A percentile compares a stretch with the other conserved stretches of the same genome.
These are phyloP conservation scores for Pristiophorus japonicus DNA, from an alignment of 2,113 vertebrate genomes.

Conservation along the genomic window DNA sequence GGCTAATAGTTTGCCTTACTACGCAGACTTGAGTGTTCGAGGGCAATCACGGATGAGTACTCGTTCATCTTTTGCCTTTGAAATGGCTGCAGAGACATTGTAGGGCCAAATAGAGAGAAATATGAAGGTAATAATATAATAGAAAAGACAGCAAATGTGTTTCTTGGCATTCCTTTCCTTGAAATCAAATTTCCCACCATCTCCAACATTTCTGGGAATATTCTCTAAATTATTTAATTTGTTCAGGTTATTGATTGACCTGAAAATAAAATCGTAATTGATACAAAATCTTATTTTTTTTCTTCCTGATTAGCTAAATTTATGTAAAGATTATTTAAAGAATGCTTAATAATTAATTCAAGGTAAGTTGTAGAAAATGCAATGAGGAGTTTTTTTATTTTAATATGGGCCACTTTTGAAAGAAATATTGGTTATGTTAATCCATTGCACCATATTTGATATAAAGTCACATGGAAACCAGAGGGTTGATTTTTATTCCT, in stretches of 20 bases:
- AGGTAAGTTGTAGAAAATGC: background rate
- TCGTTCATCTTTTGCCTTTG: background rate
- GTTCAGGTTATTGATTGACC: background rate
- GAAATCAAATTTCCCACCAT: background rate
- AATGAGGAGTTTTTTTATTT: background rate
- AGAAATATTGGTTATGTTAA: background rate
- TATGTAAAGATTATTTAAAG: background rate
- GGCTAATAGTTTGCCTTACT: background rate
- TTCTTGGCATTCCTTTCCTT: background rate
- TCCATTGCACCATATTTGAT: background rate
- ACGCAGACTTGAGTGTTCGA: slow-evolving; percentile 8
- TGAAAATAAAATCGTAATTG: background rate
- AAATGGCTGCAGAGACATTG: background rate
- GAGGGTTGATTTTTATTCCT: background rate
- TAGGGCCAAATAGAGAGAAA: slow-evolving; percentile 7
- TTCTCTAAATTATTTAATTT: background rate
- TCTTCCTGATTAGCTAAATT: background rate
- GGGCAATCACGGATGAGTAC: background rate
- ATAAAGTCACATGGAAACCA: background rate
- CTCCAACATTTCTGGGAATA: background rate
- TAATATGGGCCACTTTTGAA: background rate
- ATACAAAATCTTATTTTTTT: background rate
- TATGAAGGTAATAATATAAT: background rate
- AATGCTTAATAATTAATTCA: background rate
- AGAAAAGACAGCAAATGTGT: background rate